phyloP scores from a whole-genome alignment of 1,140 invertebrate genomes.

The Xylocopa sonorina region DNA sequence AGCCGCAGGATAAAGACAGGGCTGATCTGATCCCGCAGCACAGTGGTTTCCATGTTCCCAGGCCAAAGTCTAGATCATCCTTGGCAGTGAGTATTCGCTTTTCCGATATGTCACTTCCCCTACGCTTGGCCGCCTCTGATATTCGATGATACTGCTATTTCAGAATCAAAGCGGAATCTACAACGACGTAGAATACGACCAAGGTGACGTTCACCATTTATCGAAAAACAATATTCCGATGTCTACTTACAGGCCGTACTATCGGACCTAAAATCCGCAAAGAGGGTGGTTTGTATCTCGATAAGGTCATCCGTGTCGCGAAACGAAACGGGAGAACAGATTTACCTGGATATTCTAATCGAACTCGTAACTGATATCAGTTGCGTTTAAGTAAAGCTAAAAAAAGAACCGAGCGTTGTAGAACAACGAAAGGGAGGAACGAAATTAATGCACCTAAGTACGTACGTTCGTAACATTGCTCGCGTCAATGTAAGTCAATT shows the following conservation, averaged over 20 bases:
- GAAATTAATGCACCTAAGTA: constrained; percentile 9
- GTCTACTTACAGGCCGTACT: constrained; percentile 85
- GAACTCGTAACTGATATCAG: neutral
- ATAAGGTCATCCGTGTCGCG: neutral
- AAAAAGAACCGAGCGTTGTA: neutral
- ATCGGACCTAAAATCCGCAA: constrained; percentile 74
- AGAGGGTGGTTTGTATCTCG: constrained; percentile 13
- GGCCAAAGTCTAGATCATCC: constrained; percentile 90
- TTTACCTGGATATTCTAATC: neutral
- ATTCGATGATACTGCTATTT: constrained; percentile 52
- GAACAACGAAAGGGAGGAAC: neutral
- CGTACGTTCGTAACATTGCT: constrained; percentile 12
- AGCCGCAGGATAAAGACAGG: constrained; percentile 86
- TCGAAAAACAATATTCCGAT: constrained; percentile 86
- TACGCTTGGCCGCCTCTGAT: neutral
- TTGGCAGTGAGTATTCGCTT: constrained; percentile 83
- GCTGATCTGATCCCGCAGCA: constrained; percentile 86
- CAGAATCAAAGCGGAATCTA: constrained; percentile 93
- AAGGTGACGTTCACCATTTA: constrained; percentile 84
- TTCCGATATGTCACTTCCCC: constrained; percentile 6
- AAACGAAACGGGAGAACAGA: neutral
- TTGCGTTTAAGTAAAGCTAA: neutral
- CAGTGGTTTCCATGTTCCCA: constrained; percentile 84
- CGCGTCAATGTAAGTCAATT: constrained; percentile 9
- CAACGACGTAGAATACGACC: constrained; percentile 93